phyloP scores from a whole-genome alignment of 1,140 invertebrate species.

The Solen grandis region DNA sequence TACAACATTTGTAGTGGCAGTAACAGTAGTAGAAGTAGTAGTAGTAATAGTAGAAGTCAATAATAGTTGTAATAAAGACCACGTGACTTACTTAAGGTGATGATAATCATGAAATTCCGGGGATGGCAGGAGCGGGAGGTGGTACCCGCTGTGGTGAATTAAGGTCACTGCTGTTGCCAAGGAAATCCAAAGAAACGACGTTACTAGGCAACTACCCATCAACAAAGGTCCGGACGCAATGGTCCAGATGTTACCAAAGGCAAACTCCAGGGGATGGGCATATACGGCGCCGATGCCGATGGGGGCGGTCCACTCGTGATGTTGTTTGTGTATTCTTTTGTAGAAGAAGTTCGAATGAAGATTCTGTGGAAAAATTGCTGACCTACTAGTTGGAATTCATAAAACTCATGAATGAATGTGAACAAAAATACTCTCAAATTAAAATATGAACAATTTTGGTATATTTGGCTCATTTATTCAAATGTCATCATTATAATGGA shows the following conservation, averaged over 20 bases:
- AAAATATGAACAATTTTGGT: not conserved
- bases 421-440: not conserved
- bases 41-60: not conserved
- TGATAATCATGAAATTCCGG: slow-evolving; percentile 95
- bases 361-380: slow-evolving; percentile 82
- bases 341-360: slow-evolving; percentile 89
- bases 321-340: slow-evolving; percentile 91
- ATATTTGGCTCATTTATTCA: not conserved
- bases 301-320: slow-evolving; percentile 81
- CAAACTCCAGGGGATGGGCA: slow-evolving; percentile 93
- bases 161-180: slow-evolving; percentile 89
- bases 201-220: slow-evolving; percentile 89
- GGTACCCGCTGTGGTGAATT: slow-evolving; percentile 93
- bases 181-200: slow-evolving; percentile 91
- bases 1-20: not conserved
- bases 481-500: not conserved
- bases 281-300: slow-evolving; percentile 88
- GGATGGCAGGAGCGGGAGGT: slow-evolving; percentile 92
- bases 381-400: not conserved
- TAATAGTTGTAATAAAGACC: not conserved
- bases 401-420: not conserved
- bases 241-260: slow-evolving; percentile 91
- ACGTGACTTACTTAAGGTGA: slow-evolving; percentile 87
- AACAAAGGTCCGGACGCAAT: slow-evolving; percentile 89
- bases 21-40: not conserved